Conservation (phyloP, 2,113 vertebrate species). For the Crotalus helleri region DNA sequence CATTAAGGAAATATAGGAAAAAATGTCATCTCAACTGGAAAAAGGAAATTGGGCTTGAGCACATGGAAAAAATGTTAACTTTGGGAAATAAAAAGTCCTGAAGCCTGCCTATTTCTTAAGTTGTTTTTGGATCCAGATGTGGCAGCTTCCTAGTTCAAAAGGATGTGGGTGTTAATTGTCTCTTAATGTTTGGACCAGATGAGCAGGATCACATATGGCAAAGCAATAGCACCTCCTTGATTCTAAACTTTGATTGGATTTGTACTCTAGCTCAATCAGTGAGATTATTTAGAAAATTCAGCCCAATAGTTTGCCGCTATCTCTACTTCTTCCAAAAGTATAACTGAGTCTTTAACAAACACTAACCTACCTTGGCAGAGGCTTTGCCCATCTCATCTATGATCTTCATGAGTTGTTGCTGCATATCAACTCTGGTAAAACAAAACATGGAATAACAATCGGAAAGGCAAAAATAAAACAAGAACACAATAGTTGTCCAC, state of each 20-base stretch:
- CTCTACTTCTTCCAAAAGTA: not conserved
- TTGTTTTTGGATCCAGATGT: not conserved
- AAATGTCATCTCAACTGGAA: not conserved
- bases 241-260: not conserved
- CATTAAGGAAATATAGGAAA: not conserved
- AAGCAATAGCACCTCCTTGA: not conserved
- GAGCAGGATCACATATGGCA: not conserved
- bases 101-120: not conserved
- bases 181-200: not conserved
- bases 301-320: not conserved
- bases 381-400: constrained; percentile 71
- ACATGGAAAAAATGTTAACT: not conserved
- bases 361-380: constrained; percentile 66
- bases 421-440: constrained; percentile 54
- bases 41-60: not conserved
- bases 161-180: not conserved
- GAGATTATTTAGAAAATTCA: not conserved
- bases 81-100: not conserved
- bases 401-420: constrained; percentile 67
- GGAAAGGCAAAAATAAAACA: not conserved
- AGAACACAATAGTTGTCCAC: not conserved
- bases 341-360: not conserved
- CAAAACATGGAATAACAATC: not conserved
- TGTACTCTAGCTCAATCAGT: not conserved
- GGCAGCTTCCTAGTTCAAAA: not conserved